Evolutionary conservation across 2,888 invertebrate species (phyloP), one percentile per base, ranked within the genome.

Genomic region (Platyscelio sp.): DNA sequence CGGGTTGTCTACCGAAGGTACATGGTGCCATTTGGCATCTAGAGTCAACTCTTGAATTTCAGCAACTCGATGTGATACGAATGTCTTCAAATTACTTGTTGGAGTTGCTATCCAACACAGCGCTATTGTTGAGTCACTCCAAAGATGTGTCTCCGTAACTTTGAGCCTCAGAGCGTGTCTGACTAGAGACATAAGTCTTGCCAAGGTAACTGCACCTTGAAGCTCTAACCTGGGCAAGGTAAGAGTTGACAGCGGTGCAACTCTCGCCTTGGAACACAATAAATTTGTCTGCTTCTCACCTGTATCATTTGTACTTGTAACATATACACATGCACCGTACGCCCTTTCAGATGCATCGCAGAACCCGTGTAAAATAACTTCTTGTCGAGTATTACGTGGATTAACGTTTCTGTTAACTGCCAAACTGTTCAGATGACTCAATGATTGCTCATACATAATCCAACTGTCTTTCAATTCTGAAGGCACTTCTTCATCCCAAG

Each of bases 301-400:
- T 0, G 15, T 13, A 3, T 68, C n/a, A 61, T 83, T 33, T 5
- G 15, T 3, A 24, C 46, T 60, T 13, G 63, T 26, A 7, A 87
- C 7, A 24, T 90, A 89, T 3, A 90, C 46, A 49, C 89, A 88
- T 1, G 87, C 89, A 22, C 89, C 89, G 56, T 87, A 90, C 0
- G 85, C 88, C 7, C 61, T 83, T 20, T 88, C 87, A 3, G 83
- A 87, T 9, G 88, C 87, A 60, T 89, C 89, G 15, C 85, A 70
- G 29, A 90, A 90, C 0, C 86, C 88, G 26, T 87, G 85, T 13
- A 88, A 22, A 22, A 38, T 38, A 24, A 71, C 33, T 29, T 26
- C 22, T 13, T 38, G 40, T 56, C n/a, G 13, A 5, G 70, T 5
- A 33, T 79, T 71, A 38, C 60, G 27, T 18, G 58, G 29, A 26